Evolutionary conservation across 2,888 invertebrate genomes (phyloP).

Genomic region (Caenorhabditis parvicauda): DNA sequence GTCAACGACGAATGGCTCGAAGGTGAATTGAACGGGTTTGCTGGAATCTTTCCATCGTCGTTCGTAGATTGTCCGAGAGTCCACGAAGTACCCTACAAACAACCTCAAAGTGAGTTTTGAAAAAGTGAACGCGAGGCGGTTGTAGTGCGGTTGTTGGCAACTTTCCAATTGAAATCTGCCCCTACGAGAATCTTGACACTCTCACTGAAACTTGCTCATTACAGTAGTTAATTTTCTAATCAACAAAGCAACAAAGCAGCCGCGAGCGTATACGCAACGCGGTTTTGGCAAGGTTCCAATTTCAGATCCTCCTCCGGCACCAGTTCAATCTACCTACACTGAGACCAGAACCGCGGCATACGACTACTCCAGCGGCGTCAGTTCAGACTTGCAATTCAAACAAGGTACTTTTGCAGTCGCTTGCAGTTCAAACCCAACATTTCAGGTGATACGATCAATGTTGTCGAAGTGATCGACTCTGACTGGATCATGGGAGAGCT

Average conservation of each 20-base stretch:
- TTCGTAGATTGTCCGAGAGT: constrained; percentile 42
- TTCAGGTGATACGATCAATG: constrained; percentile 26
- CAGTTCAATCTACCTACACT: background rate
- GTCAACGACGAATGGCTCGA: constrained; percentile 52
- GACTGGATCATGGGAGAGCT: constrained; percentile 39
- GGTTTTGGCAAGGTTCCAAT: background rate
- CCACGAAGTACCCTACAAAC: constrained; percentile 15
- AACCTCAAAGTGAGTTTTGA: background rate
- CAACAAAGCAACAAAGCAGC: too few relatives aligned
- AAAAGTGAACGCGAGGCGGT: too few relatives aligned
- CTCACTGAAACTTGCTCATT: too few relatives aligned
- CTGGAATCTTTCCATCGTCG: constrained; percentile 51
- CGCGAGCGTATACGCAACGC: too few relatives aligned
- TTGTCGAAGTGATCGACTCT: constrained; percentile 32
- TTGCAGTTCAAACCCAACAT: background rate
- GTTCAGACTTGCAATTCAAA: constrained; percentile 26
- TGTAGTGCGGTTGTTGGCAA: too few relatives aligned
- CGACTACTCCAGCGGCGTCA: constrained; percentile 47
- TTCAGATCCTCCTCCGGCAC: constrained; percentile 1
- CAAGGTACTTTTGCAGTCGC: constrained; percentile 6
- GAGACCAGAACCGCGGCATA: constrained; percentile 40
- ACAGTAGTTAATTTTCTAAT: too few relatives aligned
- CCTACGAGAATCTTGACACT: too few relatives aligned
- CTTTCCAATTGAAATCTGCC: too few relatives aligned
- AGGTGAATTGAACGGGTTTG: constrained; percentile 41